phyloP scores from a whole-genome alignment of 1,140 invertebrate species.

The Bombus waltoni region DNA sequence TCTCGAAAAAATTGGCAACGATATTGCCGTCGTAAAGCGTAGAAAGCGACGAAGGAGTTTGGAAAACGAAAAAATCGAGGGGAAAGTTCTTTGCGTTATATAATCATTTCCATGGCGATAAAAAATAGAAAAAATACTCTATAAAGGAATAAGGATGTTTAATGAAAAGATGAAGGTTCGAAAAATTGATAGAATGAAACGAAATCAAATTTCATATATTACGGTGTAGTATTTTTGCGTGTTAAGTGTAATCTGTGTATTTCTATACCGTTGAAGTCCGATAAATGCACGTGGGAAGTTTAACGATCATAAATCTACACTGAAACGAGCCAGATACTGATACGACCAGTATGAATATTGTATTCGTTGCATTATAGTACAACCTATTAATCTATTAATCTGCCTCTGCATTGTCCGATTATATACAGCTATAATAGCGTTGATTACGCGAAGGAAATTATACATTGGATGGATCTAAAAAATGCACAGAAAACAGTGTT shows the following conservation, averaged over 20 bases:
- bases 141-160: not conserved
- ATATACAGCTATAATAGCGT: not conserved
- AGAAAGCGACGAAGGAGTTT: too few relatives aligned
- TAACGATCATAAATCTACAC: not conserved
- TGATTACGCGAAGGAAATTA: too few relatives aligned
- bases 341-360: not conserved
- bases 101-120: too few relatives aligned
- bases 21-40: too few relatives aligned
- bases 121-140: too few relatives aligned
- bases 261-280: not conserved
- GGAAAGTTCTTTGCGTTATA: too few relatives aligned
- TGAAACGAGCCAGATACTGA: not conserved
- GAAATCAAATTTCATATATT: not conserved
- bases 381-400: not conserved
- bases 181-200: not conserved
- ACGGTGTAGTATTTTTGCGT: not conserved
- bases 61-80: too few relatives aligned
- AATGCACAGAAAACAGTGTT: too few relatives aligned
- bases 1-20: too few relatives aligned
- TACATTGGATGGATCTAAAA: too few relatives aligned
- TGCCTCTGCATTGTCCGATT: not conserved
- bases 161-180: not conserved
- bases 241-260: not conserved
- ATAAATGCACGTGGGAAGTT: not conserved
- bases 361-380: not conserved